Percentiles rank a stretch among this genome's conserved stretches.
phyloP scores from a whole-genome alignment of 2,888 invertebrate genomes.

The Syrista parreyssii region DNA sequence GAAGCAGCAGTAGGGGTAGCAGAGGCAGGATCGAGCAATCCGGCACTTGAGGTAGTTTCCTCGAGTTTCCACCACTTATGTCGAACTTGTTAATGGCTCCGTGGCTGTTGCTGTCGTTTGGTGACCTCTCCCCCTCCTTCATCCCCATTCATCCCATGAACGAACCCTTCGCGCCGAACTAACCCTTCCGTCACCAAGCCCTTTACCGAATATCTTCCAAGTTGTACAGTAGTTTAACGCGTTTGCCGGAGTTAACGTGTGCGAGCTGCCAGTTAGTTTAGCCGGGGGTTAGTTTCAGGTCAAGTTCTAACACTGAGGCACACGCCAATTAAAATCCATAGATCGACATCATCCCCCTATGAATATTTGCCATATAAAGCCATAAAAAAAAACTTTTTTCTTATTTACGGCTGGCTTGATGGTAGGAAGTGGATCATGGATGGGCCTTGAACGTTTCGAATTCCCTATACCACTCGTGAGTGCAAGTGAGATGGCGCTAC shows the following conservation, averaged over 20 bases:
- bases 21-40: slow-evolving; percentile 8
- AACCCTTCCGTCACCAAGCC: slow-evolving; percentile 5
- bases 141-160: slow-evolving; percentile 12
- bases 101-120: slow-evolving; percentile 37
- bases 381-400: not conserved
- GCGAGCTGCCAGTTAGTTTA: slow-evolving; percentile 36
- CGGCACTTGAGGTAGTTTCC: slow-evolving; percentile 41
- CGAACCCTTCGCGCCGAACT: not conserved
- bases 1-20: slow-evolving; percentile 27
- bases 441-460: not conserved
- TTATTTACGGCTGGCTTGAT: not conserved
- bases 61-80: slow-evolving; percentile 50
- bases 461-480: not conserved
- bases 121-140: slow-evolving; percentile 6
- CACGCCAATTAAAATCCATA: not conserved
- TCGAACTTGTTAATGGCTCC: slow-evolving; percentile 55
- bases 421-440: not conserved
- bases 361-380: not conserved
- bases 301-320: not conserved
- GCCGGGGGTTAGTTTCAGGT: not conserved
- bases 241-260: slow-evolving; percentile 46
- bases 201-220: slow-evolving; percentile 16
- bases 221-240: slow-evolving; percentile 40
- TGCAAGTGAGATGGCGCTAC: not conserved
- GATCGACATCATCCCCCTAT: not conserved